phyloP scores from a whole-genome alignment of 2,113 vertebrate species.

The Sebastes fasciatus region DNA sequence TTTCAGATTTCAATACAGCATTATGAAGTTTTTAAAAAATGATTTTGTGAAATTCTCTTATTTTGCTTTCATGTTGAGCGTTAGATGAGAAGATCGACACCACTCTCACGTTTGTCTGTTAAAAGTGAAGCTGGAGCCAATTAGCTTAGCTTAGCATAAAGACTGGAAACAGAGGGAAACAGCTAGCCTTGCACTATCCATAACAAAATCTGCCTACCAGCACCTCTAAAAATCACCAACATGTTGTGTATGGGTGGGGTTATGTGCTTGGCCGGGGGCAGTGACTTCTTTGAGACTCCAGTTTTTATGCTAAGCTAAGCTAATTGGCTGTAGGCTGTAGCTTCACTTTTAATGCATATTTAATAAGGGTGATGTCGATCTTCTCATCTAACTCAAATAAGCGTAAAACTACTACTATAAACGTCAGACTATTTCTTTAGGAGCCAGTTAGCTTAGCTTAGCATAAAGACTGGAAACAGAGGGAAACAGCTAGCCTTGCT shows the following conservation, averaged over 20 bases:
- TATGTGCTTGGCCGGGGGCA: neutral
- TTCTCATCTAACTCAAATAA: too few relatives aligned
- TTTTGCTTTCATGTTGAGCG: neutral
- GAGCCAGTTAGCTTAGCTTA: slow-evolving; percentile 1
- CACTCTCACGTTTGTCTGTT: neutral
- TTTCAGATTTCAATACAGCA: neutral
- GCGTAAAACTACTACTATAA: too few relatives aligned
- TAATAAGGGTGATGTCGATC: too few relatives aligned
- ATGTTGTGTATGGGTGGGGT: neutral
- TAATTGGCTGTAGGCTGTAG: neutral
- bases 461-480: neutral
- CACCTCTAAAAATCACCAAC: neutral
- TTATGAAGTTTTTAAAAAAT: neutral
- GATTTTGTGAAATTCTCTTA: neutral
- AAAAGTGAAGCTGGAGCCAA: neutral
- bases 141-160: slow-evolving; percentile 12
- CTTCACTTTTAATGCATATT: neutral
- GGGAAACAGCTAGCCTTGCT: neutral
- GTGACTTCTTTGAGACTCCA: neutral
- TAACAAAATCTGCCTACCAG: neutral
- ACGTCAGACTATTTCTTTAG: too few relatives aligned
- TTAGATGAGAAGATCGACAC: neutral
- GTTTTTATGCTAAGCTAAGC: neutral
- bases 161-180: neutral
- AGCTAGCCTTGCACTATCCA: neutral